Conservation (phyloP, 2,888 invertebrate genomes). For the Sisyra nigra region DNA sequence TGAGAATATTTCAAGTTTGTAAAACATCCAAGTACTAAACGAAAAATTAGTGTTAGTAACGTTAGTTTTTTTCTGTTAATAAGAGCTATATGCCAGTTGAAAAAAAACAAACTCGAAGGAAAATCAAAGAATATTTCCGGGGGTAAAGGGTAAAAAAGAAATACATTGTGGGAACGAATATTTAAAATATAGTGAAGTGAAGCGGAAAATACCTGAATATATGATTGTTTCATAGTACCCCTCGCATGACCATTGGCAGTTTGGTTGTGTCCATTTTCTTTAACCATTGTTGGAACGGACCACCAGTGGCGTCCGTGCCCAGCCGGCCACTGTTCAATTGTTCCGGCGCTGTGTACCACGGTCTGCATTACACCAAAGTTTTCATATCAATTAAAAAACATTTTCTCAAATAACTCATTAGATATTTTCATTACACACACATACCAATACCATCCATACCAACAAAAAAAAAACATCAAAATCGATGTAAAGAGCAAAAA, state of each 20-base stretch:
- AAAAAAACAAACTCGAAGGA: background rate
- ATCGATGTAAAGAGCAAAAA: background rate
- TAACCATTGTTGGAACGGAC: constrained; percentile 5
- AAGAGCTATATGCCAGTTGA: too few species aligned
- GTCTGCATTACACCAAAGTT: background rate
- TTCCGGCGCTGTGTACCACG: constrained; percentile 3
- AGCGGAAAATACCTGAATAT: constrained; percentile 25
- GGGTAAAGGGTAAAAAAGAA: constrained; percentile 5
- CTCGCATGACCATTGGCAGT: constrained; percentile 7
- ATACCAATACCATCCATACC: background rate
- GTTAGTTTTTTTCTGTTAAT: too few species aligned
- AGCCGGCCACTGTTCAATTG: constrained; percentile 6
- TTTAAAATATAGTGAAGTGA: too few species aligned
- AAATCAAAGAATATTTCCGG: background rate
- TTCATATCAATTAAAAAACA: too few species aligned
- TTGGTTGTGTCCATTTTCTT: background rate
- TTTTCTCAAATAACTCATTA: too few species aligned
- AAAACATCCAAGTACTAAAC: too few species aligned
- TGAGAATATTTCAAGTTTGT: too few species aligned
- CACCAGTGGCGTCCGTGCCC: constrained; percentile 7
- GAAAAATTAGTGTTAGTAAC: too few species aligned
- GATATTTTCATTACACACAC: background rate
- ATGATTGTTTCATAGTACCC: constrained; percentile 28
- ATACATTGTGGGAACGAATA: constrained; percentile 15
- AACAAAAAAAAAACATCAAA: constrained; percentile 1